Percentiles rank a stretch among this genome's conserved stretches.
Evolutionary conservation across 1,140 invertebrate species (phyloP).

Genomic region (Cotesia glomerata): DNA sequence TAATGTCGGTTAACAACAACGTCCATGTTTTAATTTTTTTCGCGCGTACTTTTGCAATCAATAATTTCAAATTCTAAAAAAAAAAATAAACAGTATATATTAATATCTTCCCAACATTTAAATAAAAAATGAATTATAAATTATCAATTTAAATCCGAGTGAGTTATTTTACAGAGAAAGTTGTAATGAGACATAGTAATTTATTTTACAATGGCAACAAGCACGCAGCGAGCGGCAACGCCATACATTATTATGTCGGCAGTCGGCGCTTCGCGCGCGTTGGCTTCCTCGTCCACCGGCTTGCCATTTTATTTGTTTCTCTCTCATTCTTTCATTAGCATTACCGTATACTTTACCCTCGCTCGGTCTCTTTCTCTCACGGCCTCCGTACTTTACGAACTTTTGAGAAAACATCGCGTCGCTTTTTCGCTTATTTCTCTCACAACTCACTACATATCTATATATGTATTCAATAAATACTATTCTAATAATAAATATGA

Average conservation of each 20-base stretch:
- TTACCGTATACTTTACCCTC: neutral
- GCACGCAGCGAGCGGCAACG: constrained; percentile 16
- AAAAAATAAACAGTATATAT: constrained; percentile 32
- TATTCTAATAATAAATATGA: no score
- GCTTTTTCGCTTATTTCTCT: constrained; percentile 25
- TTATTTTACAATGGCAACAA: neutral
- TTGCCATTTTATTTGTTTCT: constrained; percentile 4
- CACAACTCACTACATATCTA: neutral
- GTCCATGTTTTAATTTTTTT: neutral
- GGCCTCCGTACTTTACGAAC: constrained; percentile 42
- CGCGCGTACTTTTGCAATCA: neutral
- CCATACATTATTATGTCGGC: constrained; percentile 30
- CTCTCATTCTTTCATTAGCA: constrained; percentile 12
- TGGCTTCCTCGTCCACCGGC: constrained; percentile 15
- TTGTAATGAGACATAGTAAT: neutral
- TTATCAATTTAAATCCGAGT: no score
- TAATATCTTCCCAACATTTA: neutral
- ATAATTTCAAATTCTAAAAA: constrained; percentile 32
- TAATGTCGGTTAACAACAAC: neutral
- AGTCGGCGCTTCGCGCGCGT: constrained; percentile 27
- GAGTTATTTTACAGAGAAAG: no score
- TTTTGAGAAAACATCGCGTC: constrained; percentile 54
- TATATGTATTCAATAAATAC: no score
- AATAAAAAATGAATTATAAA: no score
- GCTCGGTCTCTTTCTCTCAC: constrained; percentile 8